Conservation (phyloP, 2,113 vertebrate species). For the Anolis carolinensis region DNA sequence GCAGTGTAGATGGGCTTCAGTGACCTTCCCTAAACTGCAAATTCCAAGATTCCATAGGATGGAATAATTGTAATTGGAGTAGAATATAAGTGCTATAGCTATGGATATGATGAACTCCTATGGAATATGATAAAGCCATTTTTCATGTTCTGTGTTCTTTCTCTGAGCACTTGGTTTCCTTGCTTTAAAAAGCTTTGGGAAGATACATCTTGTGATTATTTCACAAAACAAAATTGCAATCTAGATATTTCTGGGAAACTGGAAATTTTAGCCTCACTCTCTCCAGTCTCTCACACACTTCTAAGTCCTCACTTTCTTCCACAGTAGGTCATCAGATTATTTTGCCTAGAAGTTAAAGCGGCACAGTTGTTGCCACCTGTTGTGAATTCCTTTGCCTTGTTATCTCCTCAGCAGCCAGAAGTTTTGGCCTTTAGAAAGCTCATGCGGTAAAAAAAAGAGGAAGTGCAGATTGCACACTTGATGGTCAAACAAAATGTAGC, state of each 20-base stretch:
- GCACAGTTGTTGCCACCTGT: constrained; percentile 59
- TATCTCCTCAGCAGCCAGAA: constrained; percentile 58
- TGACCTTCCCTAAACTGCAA: too few species aligned
- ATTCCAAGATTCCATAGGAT: too few species aligned
- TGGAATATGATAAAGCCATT: not conserved
- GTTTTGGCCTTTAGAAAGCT: constrained; percentile 50
- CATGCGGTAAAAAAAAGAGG: constrained; percentile 23
- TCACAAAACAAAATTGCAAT: not conserved
- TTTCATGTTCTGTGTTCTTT: not conserved
- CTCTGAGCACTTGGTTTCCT: too few species aligned
- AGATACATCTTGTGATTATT: not conserved
- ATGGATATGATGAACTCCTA: too few species aligned
- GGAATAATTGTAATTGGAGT: too few species aligned
- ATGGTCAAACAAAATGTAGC: constrained; percentile 44
- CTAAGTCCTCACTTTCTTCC: constrained; percentile 5
- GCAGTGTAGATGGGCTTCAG: too few species aligned
- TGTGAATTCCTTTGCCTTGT: constrained; percentile 34
- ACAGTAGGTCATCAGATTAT: constrained; percentile 31
- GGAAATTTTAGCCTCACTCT: constrained; percentile 22
- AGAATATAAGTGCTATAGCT: too few species aligned
- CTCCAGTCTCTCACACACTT: not conserved
- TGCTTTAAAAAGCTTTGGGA: too few species aligned
- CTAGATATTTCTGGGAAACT: not conserved
- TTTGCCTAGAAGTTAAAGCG: constrained; percentile 30
- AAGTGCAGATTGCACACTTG: constrained; percentile 33